Percentiles rank a stretch among this genome's conserved stretches.
phyloP scores from a whole-genome alignment of 1,140 invertebrate genomes.

The Macrobrachium nipponense region DNA sequence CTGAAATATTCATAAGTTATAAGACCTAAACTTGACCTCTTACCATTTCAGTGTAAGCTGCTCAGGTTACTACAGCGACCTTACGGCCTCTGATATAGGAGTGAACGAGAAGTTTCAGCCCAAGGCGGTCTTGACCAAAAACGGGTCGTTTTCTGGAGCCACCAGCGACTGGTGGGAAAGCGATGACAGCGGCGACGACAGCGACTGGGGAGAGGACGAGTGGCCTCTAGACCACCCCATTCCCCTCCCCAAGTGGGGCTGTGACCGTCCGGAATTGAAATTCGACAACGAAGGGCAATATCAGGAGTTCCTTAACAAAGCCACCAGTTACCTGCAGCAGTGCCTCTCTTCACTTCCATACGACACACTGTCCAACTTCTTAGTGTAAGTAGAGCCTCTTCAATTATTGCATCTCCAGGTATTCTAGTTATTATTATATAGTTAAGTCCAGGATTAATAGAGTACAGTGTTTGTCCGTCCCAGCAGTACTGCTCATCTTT shows the following conservation, averaged over 20 bases:
- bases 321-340: slow-evolving; percentile 29
- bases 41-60: too few species aligned
- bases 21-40: too few species aligned
- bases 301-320: slow-evolving; percentile 70
- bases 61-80: too few species aligned
- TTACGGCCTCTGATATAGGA: too few species aligned
- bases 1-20: too few species aligned
- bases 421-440: neutral
- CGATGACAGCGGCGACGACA: slow-evolving; percentile 24
- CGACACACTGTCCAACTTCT: slow-evolving; percentile 55
- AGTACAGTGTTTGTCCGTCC: too few species aligned
- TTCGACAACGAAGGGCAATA: slow-evolving; percentile 91
- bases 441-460: too few species aligned
- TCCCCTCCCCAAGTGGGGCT: slow-evolving; percentile 78
- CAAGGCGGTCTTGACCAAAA: neutral
- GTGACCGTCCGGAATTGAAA: slow-evolving; percentile 76
- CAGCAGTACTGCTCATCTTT: too few species aligned
- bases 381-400: slow-evolving; percentile 32
- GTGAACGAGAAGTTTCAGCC: neutral
- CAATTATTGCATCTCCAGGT: neutral
- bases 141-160: neutral
- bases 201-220: slow-evolving; percentile 67
- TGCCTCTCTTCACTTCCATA: slow-evolving; percentile 59
- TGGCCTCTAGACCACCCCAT: slow-evolving; percentile 76
- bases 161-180: neutral